phyloP scores from a whole-genome alignment of 2,888 invertebrate species.

The Choreutis nemorana region DNA sequence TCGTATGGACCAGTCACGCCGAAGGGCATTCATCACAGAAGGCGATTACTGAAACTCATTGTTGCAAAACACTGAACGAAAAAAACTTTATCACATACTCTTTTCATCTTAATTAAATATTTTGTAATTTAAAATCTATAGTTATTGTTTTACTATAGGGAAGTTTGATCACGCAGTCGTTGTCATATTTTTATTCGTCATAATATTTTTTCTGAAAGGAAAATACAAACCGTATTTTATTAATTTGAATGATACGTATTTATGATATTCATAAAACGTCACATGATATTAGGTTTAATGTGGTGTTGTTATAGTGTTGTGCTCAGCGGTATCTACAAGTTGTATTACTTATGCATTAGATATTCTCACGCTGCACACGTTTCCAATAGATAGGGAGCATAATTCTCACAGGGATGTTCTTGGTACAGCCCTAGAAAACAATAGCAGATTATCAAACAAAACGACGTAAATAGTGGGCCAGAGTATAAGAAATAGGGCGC shows the following conservation, averaged over 20 bases:
- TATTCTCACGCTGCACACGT: conserved; percentile 54
- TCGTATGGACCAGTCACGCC: conserved; percentile 38
- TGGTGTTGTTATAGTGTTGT: no score
- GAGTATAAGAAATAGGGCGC: conserved; percentile 52
- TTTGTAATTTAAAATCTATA: no score
- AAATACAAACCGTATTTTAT: no score
- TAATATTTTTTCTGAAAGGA: no score
- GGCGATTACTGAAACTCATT: conserved; percentile 23
- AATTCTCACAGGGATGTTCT: conserved; percentile 54
- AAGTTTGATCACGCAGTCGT: no score
- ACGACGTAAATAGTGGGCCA: conserved; percentile 60
- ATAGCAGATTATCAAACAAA: conserved; percentile 64
- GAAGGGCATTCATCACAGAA: conserved; percentile 29
- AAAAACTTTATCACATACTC: no score
- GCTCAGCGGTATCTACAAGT: conserved; percentile 9
- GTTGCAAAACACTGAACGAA: conserved; percentile 8
- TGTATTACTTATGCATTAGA: conserved; percentile 44
- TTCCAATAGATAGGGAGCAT: conserved; percentile 55
- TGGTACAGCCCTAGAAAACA: conserved; percentile 51
- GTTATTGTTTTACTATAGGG: no score
- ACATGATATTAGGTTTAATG: no score
- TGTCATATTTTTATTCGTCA: no score
- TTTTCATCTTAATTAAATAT: no score
- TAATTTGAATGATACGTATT: no score
- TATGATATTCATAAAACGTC: no score